Base-by-base conservation (phyloP, 1,140 invertebrate genomes). In the Dryas iulia region DNA sequence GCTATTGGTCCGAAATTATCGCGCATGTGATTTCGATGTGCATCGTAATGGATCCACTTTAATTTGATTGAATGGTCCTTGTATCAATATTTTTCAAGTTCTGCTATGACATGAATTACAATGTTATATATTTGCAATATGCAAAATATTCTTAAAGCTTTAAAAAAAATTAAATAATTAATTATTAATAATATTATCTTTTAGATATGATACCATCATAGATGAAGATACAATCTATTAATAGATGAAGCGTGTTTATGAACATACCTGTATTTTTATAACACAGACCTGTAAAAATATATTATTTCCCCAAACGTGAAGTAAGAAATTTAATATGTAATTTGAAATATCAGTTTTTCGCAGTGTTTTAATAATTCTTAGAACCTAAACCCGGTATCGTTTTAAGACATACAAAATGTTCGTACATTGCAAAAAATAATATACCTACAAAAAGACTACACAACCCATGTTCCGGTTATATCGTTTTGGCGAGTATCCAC, bases 401-500 rank as follows among this genome's bases (percentile, higher is more conserved):
- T 47, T 10, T 3, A 47, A 47, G 35, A 14, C 35, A 14, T 21
- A 21, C 18, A 10, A 47, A 47, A 47, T 10, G 39, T 21, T 47
- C 39, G 3, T 21, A 21, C 18, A 7, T 21, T 21, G 39, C 39
- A 47, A 18, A 39, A 47, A 47, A 39, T n/a, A 47, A 21, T n/a
- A 47, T 18, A 10, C n/a, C n/a, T n/a, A n/a, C 39, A 21, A 47
- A 47, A 47, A 47, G 7, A 35, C 12, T 11, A 47, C 14, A 47
- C 14, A 67, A 61, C 54, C 33, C 59, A 30, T 56, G 66, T 67
- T 67, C 59, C 66, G 66, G 59, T 61, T 61, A 23, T 18, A 52
- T 60, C 65, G 23, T 54, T 60, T 67, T 67, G 53, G 53, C 35
- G 31, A 72, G 66, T 68, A 76, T 72, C 69, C 73, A 79, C 59